Conservation (phyloP, 2,888 invertebrate genomes). For the Hydroisotoma schaefferi region DNA sequence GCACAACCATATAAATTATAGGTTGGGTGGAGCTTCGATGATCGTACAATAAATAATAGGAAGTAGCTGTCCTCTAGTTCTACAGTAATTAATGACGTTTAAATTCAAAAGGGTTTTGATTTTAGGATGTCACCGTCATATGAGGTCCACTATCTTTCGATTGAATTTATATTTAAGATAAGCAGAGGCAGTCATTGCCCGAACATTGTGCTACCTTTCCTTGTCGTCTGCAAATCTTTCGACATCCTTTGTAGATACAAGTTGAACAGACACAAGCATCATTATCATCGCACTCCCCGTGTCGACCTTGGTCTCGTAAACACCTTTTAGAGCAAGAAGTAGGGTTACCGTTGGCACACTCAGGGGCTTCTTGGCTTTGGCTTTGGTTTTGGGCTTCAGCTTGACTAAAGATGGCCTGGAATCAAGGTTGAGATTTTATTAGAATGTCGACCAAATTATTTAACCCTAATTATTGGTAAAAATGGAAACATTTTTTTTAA, state of each 20-base stretch:
- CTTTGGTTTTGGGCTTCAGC: slow-evolving; percentile 4
- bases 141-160: no score
- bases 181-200: slow-evolving; percentile 21
- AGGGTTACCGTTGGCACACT: slow-evolving; percentile 5
- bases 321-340: slow-evolving; percentile 14
- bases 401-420: slow-evolving; percentile 12
- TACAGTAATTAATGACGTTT: no score
- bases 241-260: slow-evolving; percentile 34
- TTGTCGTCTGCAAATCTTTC: slow-evolving; percentile 7
- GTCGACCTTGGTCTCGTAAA: slow-evolving; percentile 5
- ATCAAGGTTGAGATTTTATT: no score
- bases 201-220: slow-evolving; percentile 28
- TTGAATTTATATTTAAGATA: slow-evolving; percentile 3
- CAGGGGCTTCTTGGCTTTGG: not conserved
- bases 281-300: slow-evolving; percentile 24
- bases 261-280: slow-evolving; percentile 11
- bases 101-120: no score
- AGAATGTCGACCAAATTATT: no score
- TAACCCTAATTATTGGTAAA: no score
- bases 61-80: no score
- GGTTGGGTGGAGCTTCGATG: no score
- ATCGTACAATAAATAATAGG: no score
- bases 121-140: no score
- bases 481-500: no score
- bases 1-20: no score